Evolutionary conservation across 2,797 vertebrate species (phyloP).

Genomic region (Caiman crocodilus): DNA sequence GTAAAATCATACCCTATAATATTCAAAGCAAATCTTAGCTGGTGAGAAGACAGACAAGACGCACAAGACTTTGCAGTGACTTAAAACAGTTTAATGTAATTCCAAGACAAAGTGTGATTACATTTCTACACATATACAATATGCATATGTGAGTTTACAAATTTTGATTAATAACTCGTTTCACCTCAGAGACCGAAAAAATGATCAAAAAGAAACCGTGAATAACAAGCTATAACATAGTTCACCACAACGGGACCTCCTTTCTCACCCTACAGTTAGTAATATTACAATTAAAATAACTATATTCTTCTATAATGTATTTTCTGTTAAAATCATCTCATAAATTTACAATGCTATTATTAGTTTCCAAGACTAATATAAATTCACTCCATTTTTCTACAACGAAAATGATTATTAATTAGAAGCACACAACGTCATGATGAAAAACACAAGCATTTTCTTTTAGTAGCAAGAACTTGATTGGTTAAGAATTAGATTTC

Average conservation of each 20-base stretch:
- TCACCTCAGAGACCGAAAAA: constrained; percentile 99
- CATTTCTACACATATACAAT: constrained; percentile 99
- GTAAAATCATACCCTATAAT: neutral
- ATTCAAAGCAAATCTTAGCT: neutral
- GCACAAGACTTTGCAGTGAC: constrained; percentile 86
- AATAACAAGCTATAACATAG: constrained; percentile 99
- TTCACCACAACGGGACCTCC: constrained; percentile 97
- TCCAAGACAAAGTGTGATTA: constrained; percentile 99
- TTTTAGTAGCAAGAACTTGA: constrained; percentile 95
- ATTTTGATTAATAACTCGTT: constrained; percentile 99
- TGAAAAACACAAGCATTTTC: constrained; percentile 95
- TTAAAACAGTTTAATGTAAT: constrained; percentile 99
- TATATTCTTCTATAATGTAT: constrained; percentile 98
- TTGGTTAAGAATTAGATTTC: constrained; percentile 96
- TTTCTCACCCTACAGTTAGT: constrained; percentile 98
- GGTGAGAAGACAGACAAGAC: neutral
- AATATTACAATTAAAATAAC: constrained; percentile 99
- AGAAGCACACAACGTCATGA: constrained; percentile 99
- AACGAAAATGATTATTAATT: constrained; percentile 99
- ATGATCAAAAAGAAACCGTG: constrained; percentile 99
- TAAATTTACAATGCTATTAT: constrained; percentile 98
- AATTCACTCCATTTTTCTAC: constrained; percentile 99
- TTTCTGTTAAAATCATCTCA: constrained; percentile 98
- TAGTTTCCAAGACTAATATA: constrained; percentile 99
- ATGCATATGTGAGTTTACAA: constrained; percentile 99